Evolutionary conservation across 2,888 invertebrate genomes (phyloP).

Genomic region (Brachynemurus nebulosus): DNA sequence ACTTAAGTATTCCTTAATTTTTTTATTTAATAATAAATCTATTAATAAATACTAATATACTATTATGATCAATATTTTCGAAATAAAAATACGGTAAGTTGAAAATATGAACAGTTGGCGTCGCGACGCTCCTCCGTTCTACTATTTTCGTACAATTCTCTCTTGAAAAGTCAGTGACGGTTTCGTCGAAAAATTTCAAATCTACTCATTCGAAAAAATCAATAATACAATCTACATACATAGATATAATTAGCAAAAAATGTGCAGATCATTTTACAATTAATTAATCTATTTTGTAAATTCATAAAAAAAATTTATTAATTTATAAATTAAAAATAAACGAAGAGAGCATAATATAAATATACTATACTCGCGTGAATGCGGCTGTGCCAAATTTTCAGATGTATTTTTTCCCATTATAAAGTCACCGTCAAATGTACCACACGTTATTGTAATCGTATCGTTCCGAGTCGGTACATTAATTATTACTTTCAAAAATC

Average conservation of each 20-base stretch:
- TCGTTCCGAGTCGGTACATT: not conserved
- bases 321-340: not conserved
- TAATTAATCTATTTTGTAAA: too few relatives aligned
- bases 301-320: not conserved
- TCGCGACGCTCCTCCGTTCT: not conserved
- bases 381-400: constrained; percentile 6
- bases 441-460: not conserved
- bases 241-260: not conserved
- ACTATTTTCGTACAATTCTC: too few relatives aligned
- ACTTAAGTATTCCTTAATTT: too few relatives aligned
- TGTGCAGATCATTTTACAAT: too few relatives aligned
- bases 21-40: too few relatives aligned
- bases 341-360: not conserved
- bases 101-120: too few relatives aligned
- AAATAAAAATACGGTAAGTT: too few relatives aligned
- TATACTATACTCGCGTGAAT: constrained; percentile 5
- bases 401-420: constrained; percentile 3
- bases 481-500: not conserved
- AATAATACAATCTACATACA: not conserved
- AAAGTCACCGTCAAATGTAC: constrained; percentile 1
- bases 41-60: too few relatives aligned
- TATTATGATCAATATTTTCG: too few relatives aligned
- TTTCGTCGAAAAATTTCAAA: not conserved
- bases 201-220: not conserved
- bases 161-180: too few relatives aligned